These are phyloP conservation scores for Cetonia aurata DNA, from an alignment of 2,888 invertebrate genomes.

Conservation along the genomic window DNA sequence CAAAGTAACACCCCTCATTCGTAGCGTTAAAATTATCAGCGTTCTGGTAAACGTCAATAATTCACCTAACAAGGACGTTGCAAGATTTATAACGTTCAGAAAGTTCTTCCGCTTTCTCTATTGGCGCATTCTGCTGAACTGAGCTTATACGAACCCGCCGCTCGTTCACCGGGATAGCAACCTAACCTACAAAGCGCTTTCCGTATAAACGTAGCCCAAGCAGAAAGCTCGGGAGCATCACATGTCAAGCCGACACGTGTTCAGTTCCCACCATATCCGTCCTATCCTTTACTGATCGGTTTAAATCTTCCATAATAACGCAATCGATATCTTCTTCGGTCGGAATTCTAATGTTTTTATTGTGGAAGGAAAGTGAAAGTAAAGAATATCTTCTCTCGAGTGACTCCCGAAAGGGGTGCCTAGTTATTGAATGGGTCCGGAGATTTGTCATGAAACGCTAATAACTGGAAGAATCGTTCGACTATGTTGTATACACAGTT, in stretches of 20 bases:
- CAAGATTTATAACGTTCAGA: slow-evolving; percentile 7
- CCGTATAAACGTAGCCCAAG: background rate
- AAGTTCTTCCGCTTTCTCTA: background rate
- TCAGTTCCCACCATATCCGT: slow-evolving; percentile 2
- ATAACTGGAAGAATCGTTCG: background rate
- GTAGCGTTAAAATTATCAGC: background rate
- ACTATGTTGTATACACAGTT: background rate
- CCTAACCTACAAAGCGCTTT: background rate
- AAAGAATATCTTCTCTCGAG: background rate
- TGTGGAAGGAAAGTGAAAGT: background rate
- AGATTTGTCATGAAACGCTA: background rate
- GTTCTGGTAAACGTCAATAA: slow-evolving; percentile 3
- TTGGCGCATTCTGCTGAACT: background rate
- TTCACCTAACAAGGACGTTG: slow-evolving; percentile 4
- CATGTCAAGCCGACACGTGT: slow-evolving; percentile 18
- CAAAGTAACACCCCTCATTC: too few species aligned
- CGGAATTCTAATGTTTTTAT: slow-evolving; percentile 7
- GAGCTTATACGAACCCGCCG: background rate
- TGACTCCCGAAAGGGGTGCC: background rate
- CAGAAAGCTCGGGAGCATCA: slow-evolving; percentile 6
- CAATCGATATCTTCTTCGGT: slow-evolving; percentile 9
- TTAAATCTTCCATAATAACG: slow-evolving; percentile 29
- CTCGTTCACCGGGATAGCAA: background rate
- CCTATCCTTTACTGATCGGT: slow-evolving; percentile 6
- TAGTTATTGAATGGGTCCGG: background rate